Percentiles rank a stretch among this genome's conserved stretches.
Evolutionary conservation across 2,797 vertebrate species (phyloP).

Genomic region (Phalanger gymnotis): DNA sequence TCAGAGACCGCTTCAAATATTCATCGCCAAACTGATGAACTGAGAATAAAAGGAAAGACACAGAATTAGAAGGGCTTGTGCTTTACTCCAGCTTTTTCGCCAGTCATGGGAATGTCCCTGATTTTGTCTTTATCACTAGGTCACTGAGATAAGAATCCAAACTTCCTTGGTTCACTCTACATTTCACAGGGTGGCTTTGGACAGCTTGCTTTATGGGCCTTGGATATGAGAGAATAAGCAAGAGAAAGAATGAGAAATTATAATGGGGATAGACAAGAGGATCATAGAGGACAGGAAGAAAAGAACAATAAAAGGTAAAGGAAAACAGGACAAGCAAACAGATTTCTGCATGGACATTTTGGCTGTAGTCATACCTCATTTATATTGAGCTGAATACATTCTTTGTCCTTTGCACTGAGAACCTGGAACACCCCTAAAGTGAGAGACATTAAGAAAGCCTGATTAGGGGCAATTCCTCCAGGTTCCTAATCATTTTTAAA

Average conservation of each 20-base stretch:
- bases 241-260: background rate
- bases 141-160: background rate
- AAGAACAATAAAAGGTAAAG: background rate
- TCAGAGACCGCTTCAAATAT: conserved; percentile 79
- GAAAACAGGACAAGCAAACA: background rate
- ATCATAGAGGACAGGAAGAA: background rate
- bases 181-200: background rate
- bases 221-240: background rate
- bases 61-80: background rate
- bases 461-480: conserved; percentile 13
- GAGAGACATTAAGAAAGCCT: conserved; percentile 56
- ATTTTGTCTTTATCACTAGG: background rate
- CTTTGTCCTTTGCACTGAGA: conserved; percentile 76
- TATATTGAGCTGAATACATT: conserved; percentile 83
- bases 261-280: background rate
- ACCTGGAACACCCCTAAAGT: conserved; percentile 84
- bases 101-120: background rate
- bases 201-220: background rate
- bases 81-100: background rate
- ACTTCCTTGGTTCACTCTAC: background rate
- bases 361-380: conserved; percentile 80
- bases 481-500: background rate
- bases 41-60: conserved; percentile 61
- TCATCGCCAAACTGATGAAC: conserved; percentile 85
- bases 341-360: background rate